A percentile compares a stretch with the other conserved stretches of the same genome.
These are phyloP conservation scores for Aspidoscelis tigris DNA, from an alignment of 2,113 vertebrate genomes.

Conservation along the genomic window DNA sequence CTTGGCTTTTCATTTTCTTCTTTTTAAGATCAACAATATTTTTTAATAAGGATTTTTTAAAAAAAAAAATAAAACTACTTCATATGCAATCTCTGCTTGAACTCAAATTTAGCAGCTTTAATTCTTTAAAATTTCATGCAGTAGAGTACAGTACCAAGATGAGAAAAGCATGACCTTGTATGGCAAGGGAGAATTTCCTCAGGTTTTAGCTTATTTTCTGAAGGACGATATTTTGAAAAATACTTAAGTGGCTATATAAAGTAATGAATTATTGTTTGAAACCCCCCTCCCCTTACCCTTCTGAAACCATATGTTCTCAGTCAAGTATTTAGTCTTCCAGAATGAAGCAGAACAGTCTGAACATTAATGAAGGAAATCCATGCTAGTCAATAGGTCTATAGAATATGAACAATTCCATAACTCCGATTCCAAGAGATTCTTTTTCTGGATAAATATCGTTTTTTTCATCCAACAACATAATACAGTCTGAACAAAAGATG, in stretches of 20 bases:
- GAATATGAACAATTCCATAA: conserved; percentile 24
- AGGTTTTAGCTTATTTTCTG: conserved; percentile 1
- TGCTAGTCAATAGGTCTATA: conserved; percentile 49
- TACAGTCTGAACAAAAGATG: conserved; percentile 50
- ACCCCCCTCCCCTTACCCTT: not conserved
- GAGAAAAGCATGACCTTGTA: not conserved
- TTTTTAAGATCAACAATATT: not conserved
- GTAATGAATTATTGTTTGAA: not conserved
- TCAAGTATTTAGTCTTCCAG: conserved; percentile 58
- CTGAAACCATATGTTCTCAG: conserved; percentile 46
- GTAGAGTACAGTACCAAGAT: conserved; percentile 21
- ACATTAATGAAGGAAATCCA: conserved; percentile 24
- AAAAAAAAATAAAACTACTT: no score
- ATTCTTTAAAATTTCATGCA: conserved; percentile 18
- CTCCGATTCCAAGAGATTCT: conserved; percentile 14
- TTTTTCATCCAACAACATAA: conserved; percentile 22
- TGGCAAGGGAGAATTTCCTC: conserved; percentile 28
- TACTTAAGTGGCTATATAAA: conserved; percentile 27
- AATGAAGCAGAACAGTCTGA: conserved; percentile 45
- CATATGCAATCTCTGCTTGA: not conserved
- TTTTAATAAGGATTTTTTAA: no score
- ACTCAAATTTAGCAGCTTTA: conserved; percentile 13
- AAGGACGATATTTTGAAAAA: conserved; percentile 37
- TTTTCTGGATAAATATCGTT: conserved; percentile 28
- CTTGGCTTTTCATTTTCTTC: not conserved